Evolutionary conservation across 1,140 invertebrate species (phyloP).

Genomic region (Thalassaphorura encarpata): DNA sequence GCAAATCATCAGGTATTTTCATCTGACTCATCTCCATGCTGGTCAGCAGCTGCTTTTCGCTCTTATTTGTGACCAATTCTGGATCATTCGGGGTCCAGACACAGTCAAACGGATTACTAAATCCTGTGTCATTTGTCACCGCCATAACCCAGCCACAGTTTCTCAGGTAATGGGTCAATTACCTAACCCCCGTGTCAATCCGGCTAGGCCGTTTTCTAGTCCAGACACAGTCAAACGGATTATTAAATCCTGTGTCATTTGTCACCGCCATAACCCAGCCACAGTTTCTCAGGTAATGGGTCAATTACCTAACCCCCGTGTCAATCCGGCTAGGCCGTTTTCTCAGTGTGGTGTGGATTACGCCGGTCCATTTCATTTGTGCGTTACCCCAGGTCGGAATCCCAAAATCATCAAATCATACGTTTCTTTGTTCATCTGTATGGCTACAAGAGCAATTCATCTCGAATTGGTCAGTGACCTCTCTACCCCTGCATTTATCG

Average conservation of each 20-base stretch:
- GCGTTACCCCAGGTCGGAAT: conserved; percentile 9
- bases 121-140: conserved; percentile 9
- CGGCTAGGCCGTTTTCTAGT: conserved; percentile 33
- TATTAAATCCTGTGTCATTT: background rate
- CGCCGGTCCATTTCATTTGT: conserved; percentile 32
- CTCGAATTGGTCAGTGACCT: conserved; percentile 36
- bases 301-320: conserved; percentile 33
- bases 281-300: conserved; percentile 34
- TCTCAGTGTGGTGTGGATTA: conserved; percentile 34
- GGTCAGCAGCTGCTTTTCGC: background rate
- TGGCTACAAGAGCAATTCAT: conserved; percentile 36
- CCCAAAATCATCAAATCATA: conserved; percentile 34
- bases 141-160: conserved; percentile 27
- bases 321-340: conserved; percentile 34
- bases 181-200: conserved; percentile 32
- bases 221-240: no score
- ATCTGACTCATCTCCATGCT: background rate
- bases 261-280: conserved; percentile 29
- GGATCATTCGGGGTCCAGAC: background rate
- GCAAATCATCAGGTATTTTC: background rate
- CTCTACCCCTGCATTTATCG: conserved; percentile 34
- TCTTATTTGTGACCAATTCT: background rate
- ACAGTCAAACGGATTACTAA: background rate
- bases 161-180: conserved; percentile 36
- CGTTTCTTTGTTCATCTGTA: conserved; percentile 36